Evolutionary conservation across 1,140 invertebrate species (phyloP).

Genomic region (Cheumatopsyche charites): DNA sequence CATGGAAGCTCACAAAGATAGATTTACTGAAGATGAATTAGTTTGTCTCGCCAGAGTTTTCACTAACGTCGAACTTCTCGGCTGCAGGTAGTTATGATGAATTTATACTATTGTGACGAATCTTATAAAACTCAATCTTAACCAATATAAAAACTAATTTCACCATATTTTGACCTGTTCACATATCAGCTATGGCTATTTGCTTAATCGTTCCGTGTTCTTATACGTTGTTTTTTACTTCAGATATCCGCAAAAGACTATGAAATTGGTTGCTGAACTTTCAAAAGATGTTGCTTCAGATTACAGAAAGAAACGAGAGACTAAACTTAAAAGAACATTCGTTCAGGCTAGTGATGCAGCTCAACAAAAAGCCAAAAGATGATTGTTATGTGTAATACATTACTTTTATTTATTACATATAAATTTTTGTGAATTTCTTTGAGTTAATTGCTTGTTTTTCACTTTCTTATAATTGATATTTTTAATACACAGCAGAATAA

Average conservation of each 20-base stretch:
- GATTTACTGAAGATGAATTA: constrained; percentile 74
- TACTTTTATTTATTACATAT: background rate
- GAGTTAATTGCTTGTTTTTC: background rate
- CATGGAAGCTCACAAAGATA: constrained; percentile 72
- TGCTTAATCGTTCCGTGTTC: no score
- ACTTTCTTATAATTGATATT: no score
- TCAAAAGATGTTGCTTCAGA: constrained; percentile 73
- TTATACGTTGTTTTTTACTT: constrained; percentile 3
- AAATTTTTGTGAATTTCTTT: background rate
- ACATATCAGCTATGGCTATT: no score
- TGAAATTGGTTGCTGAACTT: constrained; percentile 75
- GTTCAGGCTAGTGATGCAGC: constrained; percentile 79
- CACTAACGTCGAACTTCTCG: constrained; percentile 81
- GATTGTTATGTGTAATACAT: constrained; percentile 16
- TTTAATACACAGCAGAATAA: no score
- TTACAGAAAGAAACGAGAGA: constrained; percentile 70
- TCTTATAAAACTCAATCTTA: no score
- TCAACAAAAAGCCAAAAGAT: constrained; percentile 67
- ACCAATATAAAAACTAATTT: no score
- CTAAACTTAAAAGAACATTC: constrained; percentile 76
- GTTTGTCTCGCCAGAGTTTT: constrained; percentile 84
- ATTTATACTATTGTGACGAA: no score
- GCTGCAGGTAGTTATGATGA: constrained; percentile 67
- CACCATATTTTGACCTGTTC: no score
- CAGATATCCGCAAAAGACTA: constrained; percentile 80